Evolutionary conservation across 2,113 vertebrate genomes (phyloP), one percentile per base, ranked within the genome.

Genomic region (Triplophysa rosa): DNA sequence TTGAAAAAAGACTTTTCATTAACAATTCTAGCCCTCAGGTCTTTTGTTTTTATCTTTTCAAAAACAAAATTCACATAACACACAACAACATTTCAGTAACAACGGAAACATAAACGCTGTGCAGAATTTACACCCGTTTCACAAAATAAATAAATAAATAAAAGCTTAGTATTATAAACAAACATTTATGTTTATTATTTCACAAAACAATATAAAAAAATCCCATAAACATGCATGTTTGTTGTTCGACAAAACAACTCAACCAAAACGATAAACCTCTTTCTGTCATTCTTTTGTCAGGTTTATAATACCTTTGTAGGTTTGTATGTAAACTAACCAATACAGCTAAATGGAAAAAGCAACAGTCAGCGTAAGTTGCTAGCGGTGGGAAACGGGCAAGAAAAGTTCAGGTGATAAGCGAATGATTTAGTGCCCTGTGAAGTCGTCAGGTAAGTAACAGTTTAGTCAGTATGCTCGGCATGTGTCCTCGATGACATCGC

Each of bases 401-500:
- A 37, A 37, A 37, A 37, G 33, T 37, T 37, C 33, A 37, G 33
- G 33, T 37, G 33, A 37, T 37, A 45, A 72, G 54, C 29, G 1
- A 1, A 72, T 45, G 37, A 45, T 45, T 45, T 62, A 62, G 26
- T 26, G 37, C 4, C 14, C 21, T 0, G 21, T 62, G 42, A 73
- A 62, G 33, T 6, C n/a, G 9, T 45, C 37, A 26, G 24, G 37
- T 45, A 56, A 24, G 29, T 62, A 45, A 61, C 54, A 45, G 21
- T 17, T 52, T 16, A 59, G 70, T 47, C 33, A 45, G 37, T 74
- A 24, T 24, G 21, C 54, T 62, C 37, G 16, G 21, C 40, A 74
- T 74, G 21, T n/a, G 58, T 61, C 16, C 42, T 74, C 42, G 21
- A 47, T 47, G 58, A 47, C 71, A 26, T 58, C 12, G 71, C 10